Conservation (phyloP, 2,888 invertebrate species). For the Pyrrhosoma nymphula region DNA sequence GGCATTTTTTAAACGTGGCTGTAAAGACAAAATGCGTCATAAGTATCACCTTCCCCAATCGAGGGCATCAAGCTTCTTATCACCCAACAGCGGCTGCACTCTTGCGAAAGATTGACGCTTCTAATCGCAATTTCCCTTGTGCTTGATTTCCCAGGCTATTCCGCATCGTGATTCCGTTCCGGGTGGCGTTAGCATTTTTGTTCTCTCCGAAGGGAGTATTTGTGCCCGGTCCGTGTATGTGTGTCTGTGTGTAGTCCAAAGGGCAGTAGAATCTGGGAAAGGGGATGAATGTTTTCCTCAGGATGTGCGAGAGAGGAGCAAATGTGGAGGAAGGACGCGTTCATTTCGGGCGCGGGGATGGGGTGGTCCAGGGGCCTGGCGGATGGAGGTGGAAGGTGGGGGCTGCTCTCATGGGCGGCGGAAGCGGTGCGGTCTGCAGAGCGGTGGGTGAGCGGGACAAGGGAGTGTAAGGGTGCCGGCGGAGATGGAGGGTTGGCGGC, state of each 20-base stretch:
- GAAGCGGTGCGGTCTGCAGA: not conserved
- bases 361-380: not conserved
- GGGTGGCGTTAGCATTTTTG: not conserved
- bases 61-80: too few species aligned
- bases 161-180: constrained; percentile 12
- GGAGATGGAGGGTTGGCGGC: not conserved
- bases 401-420: not conserved
- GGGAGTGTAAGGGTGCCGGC: not conserved
- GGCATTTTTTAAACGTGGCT: too few species aligned
- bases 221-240: too few species aligned
- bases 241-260: too few species aligned
- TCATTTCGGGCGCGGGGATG: not conserved
- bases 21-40: too few species aligned
- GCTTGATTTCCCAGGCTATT: not conserved
- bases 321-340: not conserved
- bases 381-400: not conserved
- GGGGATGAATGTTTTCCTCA: not conserved
- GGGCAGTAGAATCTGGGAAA: too few species aligned
- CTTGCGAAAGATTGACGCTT: not conserved
- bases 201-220: not conserved
- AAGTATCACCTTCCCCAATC: too few species aligned
- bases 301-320: not conserved
- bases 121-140: not conserved
- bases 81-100: not conserved
- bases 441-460: not conserved